Conservation (phyloP, 2,797 vertebrate species). For the Emydoidea blandingii region DNA sequence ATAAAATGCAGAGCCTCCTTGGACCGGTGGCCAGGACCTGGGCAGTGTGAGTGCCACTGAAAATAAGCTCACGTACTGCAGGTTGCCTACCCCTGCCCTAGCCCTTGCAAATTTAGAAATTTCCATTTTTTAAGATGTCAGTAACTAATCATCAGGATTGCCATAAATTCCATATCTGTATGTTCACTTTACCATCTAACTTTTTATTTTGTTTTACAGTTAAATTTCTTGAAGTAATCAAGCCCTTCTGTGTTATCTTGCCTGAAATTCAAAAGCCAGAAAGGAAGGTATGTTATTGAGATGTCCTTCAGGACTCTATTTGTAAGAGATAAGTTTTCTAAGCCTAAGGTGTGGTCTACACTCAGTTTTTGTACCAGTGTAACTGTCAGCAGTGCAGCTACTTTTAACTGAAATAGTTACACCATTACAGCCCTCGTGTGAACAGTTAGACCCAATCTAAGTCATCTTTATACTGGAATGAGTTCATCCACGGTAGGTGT, state of each 20-base stretch:
- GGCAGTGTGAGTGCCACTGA: too few species aligned
- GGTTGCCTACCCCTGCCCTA: too few species aligned
- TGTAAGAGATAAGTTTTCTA: neutral
- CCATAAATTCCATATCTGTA: neutral
- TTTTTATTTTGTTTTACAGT: slow-evolving; percentile 70
- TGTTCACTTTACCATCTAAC: slow-evolving; percentile 29
- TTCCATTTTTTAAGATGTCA: neutral
- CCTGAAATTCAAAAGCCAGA: slow-evolving; percentile 89
- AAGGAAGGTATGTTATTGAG: slow-evolving; percentile 80
- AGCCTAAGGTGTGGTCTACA: neutral
- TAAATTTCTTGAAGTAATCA: slow-evolving; percentile 89
- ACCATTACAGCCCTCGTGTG: accelerated
- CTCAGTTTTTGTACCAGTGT: neutral
- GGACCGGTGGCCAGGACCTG: too few species aligned
- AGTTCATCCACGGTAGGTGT: neutral
- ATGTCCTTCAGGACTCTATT: neutral
- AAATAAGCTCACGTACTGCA: too few species aligned
- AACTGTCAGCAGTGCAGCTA: neutral
- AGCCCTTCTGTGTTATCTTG: slow-evolving; percentile 88
- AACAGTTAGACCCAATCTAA: neutral
- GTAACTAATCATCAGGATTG: accelerated
- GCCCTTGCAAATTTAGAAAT: neutral
- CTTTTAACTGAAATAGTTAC: neutral
- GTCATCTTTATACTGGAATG: neutral
- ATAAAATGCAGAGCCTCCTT: too few species aligned